Evolutionary conservation across 2,888 invertebrate species (phyloP).

Genomic region (Terebella lapidaria): DNA sequence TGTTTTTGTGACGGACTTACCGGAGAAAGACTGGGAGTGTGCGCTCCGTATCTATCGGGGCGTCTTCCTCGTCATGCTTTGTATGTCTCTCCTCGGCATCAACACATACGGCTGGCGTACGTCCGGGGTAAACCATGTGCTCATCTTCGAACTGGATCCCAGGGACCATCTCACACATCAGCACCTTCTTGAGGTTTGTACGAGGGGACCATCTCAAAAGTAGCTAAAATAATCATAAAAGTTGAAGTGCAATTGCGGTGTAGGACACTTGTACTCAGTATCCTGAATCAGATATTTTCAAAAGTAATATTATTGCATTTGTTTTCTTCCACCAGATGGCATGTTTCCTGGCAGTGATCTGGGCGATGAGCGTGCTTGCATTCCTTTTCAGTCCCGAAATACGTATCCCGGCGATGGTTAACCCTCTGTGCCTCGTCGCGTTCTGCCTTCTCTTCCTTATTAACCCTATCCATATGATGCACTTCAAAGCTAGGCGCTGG

Average conservation of each 20-base stretch:
- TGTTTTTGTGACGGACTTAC: background rate
- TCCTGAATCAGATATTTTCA: no score
- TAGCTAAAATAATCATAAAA: no score
- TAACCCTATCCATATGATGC: constrained; percentile 86
- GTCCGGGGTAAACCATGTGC: constrained; percentile 94
- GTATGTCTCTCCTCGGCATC: constrained; percentile 89
- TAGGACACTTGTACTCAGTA: no score
- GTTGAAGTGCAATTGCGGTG: no score
- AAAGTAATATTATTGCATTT: background rate
- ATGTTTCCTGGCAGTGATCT: constrained; percentile 83
- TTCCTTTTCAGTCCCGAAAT: constrained; percentile 77
- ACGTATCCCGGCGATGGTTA: constrained; percentile 85
- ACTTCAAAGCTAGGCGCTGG: constrained; percentile 93
- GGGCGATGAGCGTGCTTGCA: constrained; percentile 84
- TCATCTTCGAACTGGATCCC: constrained; percentile 95
- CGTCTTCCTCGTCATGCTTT: constrained; percentile 84
- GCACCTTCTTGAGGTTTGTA: constrained; percentile 76
- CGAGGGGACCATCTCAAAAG: background rate
- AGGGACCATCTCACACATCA: constrained; percentile 83
- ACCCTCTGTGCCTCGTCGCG: constrained; percentile 75
- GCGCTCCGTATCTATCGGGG: constrained; percentile 90
- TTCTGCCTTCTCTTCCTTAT: constrained; percentile 77
- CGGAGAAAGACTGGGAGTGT: constrained; percentile 57
- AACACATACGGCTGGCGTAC: constrained; percentile 97
- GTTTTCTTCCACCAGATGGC: constrained; percentile 54